A percentile compares a stretch with the other conserved stretches of the same genome.
Evolutionary conservation across 2,797 vertebrate genomes (phyloP).

Genomic region (Poecile montanus): DNA sequence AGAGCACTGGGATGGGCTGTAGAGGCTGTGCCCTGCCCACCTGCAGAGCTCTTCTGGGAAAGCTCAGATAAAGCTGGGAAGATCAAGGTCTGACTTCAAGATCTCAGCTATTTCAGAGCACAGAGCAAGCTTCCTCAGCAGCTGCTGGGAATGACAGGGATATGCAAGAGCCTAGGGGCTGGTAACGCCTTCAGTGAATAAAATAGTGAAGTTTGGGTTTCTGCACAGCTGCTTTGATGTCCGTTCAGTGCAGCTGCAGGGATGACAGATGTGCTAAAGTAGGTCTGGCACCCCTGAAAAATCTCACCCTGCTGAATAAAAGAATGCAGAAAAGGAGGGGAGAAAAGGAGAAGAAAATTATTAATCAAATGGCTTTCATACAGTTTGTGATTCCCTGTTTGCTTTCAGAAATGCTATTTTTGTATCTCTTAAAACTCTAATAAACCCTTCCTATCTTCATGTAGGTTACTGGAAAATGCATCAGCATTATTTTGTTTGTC

Average conservation of each 20-base stretch:
- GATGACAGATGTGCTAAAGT: slow-evolving; percentile 1
- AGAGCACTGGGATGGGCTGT: background rate
- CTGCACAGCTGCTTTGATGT: slow-evolving; percentile 7
- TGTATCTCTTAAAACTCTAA: background rate
- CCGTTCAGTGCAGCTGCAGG: background rate
- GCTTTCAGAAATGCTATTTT: slow-evolving; percentile 11
- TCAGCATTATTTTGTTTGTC: background rate
- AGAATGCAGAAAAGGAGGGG: background rate
- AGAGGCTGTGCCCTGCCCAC: background rate
- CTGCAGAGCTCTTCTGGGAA: background rate
- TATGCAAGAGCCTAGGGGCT: background rate
- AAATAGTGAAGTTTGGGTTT: background rate
- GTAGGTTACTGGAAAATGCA: slow-evolving; percentile 2
- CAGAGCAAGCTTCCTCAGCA: background rate
- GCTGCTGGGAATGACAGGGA: background rate
- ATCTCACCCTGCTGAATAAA: background rate
- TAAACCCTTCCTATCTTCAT: background rate
- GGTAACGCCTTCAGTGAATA: background rate
- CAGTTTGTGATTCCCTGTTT: background rate
- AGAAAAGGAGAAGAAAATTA: background rate
- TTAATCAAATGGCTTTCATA: background rate
- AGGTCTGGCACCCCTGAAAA: background rate
- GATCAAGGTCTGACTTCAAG: background rate
- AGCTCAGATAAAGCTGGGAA: background rate
- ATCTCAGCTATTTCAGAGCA: background rate